A percentile compares a stretch with the other conserved stretches of the same genome.
These are phyloP conservation scores for Martes martes DNA, from an alignment of 2,113 vertebrate genomes.

Conservation along the genomic window DNA sequence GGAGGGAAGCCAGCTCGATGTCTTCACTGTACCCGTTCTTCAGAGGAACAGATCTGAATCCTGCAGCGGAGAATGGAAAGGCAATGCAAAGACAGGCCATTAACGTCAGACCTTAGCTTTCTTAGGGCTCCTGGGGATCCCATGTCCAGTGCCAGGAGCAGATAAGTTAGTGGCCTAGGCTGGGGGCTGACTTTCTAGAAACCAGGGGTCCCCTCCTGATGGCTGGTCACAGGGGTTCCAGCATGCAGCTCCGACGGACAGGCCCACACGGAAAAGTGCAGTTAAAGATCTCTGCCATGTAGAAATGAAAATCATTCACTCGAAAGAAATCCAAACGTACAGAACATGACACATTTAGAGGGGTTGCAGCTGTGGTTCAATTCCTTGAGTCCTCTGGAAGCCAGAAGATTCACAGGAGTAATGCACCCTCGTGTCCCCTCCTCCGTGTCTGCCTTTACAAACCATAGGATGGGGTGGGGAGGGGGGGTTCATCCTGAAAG, in stretches of 20 bases:
- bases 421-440: not conserved
- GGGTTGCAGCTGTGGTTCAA: not conserved
- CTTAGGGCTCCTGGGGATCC: not conserved
- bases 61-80: slow-evolving; percentile 72
- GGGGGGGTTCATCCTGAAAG: not conserved
- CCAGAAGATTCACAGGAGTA: not conserved
- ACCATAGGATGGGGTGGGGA: fast-evolving
- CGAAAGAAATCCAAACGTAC: not conserved
- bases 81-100: not conserved
- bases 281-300: not conserved
- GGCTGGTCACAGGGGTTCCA: not conserved
- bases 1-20: slow-evolving; percentile 92
- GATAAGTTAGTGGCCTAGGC: not conserved
- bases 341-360: not conserved
- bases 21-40: slow-evolving; percentile 95
- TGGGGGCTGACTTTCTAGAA: not conserved
- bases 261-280: not conserved
- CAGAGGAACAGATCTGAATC: slow-evolving; percentile 93
- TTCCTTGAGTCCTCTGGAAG: not conserved
- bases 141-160: too few species aligned
- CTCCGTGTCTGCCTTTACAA: not conserved
- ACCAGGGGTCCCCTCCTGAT: not conserved
- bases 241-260: not conserved
- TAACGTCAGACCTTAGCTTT: not conserved
- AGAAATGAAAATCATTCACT: not conserved